Evolutionary conservation across 64 coral and sea anemone genomes (phyloP).

Genomic region (Montipora foliosa): DNA sequence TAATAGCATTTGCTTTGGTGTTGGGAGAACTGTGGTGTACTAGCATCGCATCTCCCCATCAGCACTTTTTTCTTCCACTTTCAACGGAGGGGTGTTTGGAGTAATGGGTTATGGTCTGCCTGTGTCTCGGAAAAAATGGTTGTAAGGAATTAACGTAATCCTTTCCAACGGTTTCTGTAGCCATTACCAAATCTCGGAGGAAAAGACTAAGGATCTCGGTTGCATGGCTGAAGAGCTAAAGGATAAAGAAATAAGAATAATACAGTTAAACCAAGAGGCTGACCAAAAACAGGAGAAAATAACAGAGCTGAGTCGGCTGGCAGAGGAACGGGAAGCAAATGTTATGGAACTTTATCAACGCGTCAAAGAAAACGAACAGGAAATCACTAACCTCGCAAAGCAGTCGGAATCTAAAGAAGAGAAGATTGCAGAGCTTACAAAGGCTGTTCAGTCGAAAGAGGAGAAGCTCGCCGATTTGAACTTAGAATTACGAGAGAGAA

Average conservation of each 20-base stretch:
- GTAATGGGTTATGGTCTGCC: too few relatives aligned
- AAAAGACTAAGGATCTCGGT: background rate
- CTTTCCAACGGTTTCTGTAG: background rate
- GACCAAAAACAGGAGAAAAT: conserved; percentile 36
- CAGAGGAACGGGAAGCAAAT: conserved; percentile 25
- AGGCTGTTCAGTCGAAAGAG: conserved; percentile 68
- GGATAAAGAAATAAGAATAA: background rate
- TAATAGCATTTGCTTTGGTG: background rate
- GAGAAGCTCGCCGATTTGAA: conserved; percentile 82
- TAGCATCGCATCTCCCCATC: background rate
- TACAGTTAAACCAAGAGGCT: conserved; percentile 13
- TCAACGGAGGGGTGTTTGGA: too few relatives aligned
- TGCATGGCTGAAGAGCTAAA: conserved; percentile 36
- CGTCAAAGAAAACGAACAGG: conserved; percentile 44
- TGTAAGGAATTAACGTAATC: background rate
- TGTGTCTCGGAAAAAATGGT: background rate
- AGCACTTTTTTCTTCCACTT: too few relatives aligned
- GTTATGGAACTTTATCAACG: conserved; percentile 36
- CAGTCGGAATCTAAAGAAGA: conserved; percentile 68
- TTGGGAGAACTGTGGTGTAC: background rate
- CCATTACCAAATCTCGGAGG: conserved; percentile 22
- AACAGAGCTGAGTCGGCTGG: conserved; percentile 29
- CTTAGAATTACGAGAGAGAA: conserved; percentile 13
- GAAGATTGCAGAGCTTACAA: conserved; percentile 64
- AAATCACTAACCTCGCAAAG: conserved; percentile 31